Percentiles rank a stretch among this genome's conserved stretches.
Evolutionary conservation across 2,888 invertebrate species (phyloP).

Genomic region (Chrysopilus asiliformis): DNA sequence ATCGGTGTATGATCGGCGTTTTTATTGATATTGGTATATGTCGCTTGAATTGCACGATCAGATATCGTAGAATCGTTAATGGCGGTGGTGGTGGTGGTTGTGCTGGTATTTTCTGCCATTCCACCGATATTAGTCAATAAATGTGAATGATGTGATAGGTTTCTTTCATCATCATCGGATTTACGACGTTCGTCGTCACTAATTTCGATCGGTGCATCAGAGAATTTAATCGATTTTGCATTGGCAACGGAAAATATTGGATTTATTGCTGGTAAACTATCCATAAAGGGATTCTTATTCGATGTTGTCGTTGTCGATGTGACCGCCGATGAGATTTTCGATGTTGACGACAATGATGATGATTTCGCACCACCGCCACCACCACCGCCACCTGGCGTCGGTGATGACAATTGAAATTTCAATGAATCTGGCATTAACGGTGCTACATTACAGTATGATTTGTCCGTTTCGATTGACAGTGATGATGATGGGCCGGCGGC

Average conservation of each 20-base stretch:
- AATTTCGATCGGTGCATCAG: slow-evolving; percentile 13
- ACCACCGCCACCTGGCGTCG: too few species aligned
- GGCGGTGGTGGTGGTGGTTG: background rate
- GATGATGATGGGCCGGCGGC: slow-evolving; percentile 11
- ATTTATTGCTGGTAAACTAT: slow-evolving; percentile 25
- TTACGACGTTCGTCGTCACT: slow-evolving; percentile 13
- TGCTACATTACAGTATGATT: slow-evolving; percentile 31
- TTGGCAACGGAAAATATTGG: background rate
- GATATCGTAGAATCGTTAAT: too few species aligned
- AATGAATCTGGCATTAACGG: slow-evolving; percentile 30
- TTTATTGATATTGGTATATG: too few species aligned
- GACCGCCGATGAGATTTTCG: slow-evolving; percentile 11
- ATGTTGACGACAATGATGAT: slow-evolving; percentile 1
- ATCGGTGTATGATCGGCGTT: too few species aligned
- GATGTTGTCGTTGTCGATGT: background rate
- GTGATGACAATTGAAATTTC: slow-evolving; percentile 19
- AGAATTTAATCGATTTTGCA: background rate
- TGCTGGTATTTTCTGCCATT: background rate
- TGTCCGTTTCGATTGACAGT: slow-evolving; percentile 17
- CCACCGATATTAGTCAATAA: background rate
- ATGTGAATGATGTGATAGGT: background rate
- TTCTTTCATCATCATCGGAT: background rate
- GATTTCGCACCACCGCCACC: too few species aligned
- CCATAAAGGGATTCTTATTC: too few species aligned
- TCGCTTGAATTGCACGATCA: too few species aligned